phyloP scores from a whole-genome alignment of 2,888 invertebrate species.

The Acrobasis consociella region DNA sequence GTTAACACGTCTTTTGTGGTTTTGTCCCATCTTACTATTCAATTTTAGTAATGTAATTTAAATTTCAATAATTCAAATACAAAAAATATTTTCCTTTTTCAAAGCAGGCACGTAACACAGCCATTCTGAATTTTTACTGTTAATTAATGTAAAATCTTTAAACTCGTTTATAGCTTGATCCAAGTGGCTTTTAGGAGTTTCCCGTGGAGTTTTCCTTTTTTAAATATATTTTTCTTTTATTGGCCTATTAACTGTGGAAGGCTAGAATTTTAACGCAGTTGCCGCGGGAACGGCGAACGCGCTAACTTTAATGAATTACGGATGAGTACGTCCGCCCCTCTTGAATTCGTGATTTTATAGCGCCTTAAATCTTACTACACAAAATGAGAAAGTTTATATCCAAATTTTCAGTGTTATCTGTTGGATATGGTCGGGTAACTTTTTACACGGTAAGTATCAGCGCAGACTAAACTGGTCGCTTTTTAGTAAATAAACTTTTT shows the following conservation, averaged over 20 bases:
- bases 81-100: not conserved
- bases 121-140: slow-evolving; percentile 24
- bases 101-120: slow-evolving; percentile 1
- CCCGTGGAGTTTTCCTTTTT: slow-evolving; percentile 51
- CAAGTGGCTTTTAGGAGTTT: slow-evolving; percentile 39
- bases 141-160: slow-evolving; percentile 59
- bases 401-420: slow-evolving; percentile 48
- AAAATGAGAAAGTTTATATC: slow-evolving; percentile 65
- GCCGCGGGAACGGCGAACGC: slow-evolving; percentile 67
- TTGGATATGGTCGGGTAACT: slow-evolving; percentile 28
- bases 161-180: slow-evolving; percentile 41
- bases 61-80: no score
- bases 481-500: no score
- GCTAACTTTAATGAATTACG: slow-evolving; percentile 78
- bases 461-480: not conserved
- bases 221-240: slow-evolving; percentile 63
- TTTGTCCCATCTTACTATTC: no score
- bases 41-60: no score
- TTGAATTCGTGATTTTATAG: slow-evolving; percentile 72
- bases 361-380: slow-evolving; percentile 64
- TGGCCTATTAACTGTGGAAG: slow-evolving; percentile 66
- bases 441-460: slow-evolving; percentile 3
- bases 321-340: slow-evolving; percentile 68
- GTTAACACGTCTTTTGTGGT: no score
- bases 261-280: slow-evolving; percentile 64